Base-by-base conservation (phyloP, 53 echinoderm and acorn worm species). In the Paracentrotus lividus region DNA sequence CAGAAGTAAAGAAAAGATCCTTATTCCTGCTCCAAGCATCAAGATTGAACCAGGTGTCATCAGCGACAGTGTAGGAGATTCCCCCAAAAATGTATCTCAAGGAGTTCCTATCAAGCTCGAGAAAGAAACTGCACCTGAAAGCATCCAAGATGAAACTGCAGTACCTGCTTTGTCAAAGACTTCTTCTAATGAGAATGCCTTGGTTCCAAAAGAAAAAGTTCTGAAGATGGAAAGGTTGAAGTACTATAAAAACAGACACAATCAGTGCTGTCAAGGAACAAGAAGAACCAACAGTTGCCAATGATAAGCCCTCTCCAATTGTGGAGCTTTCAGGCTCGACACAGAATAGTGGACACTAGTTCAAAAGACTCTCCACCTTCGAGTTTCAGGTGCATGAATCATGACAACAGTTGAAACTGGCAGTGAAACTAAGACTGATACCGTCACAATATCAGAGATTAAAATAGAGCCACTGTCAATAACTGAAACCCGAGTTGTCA, bases 321-420 rank as follows among this genome's bases (percentile, higher is more conserved):
- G 81, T 81, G 6, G n/a, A 81, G 81, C 47, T 49, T 26, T 81
- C 81, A 47, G 81, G 47, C 9, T 81, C 81, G n/a, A 26, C 87
- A 56, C 87, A 56, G 87, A 57, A 26, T 10, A n/a, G 12, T 81
- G 16, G 81, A 81, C 27, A 44, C 45, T 24, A n/a, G 45, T 81
- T 81, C 81, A 81, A 8, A n/a, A 47, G n/a, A 81, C 47, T n/a
- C 9, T 10, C 47, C 81, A 6, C 27, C 47, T n/a, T 47, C 27
- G 2, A 47, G 47, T 49, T n/a, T 47, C 27, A 2, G 26, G 47
- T 49, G 81, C 3, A 45, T 26, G n/a, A 81, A 9, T 26, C 44
- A 23, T n/a, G 9, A n/a, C 81, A n/a, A 10, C 81, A 45, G 47
- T 24, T 12, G 8, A 18, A 45, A 6, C 47, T 47, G 47, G 10